phyloP scores from a whole-genome alignment of 2,888 invertebrate species.

The Eristalis tenax region DNA sequence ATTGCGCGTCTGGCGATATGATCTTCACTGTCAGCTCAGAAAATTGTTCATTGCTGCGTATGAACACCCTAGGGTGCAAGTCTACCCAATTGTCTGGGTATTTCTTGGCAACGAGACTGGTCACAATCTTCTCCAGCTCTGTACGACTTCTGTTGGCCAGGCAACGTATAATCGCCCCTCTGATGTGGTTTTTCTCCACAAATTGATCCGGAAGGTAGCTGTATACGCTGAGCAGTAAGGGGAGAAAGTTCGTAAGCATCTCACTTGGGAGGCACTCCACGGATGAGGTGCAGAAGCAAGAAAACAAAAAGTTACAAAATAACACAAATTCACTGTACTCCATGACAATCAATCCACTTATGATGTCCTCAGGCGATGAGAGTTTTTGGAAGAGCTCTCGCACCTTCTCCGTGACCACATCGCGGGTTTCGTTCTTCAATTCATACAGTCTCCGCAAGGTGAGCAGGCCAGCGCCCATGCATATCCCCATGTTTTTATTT shows the following conservation, averaged over 20 bases:
- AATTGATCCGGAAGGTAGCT: conserved; percentile 73
- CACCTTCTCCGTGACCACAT: conserved; percentile 70
- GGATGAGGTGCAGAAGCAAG: conserved; percentile 78
- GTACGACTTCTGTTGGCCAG: conserved; percentile 76
- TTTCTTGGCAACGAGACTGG: conserved; percentile 67
- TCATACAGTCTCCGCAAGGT: conserved; percentile 76
- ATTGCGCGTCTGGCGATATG: conserved; percentile 56
- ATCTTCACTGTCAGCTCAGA: conserved; percentile 73
- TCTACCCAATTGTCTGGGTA: conserved; percentile 73
- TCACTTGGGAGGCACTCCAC: conserved; percentile 78
- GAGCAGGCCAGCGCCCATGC: conserved; percentile 75
- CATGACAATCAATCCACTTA: conserved; percentile 77
- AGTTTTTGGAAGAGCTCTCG: conserved; percentile 73
- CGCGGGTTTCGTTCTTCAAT: conserved; percentile 73
- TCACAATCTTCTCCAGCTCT: conserved; percentile 76
- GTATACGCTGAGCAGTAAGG: conserved; percentile 76
- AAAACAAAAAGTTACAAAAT: conserved; percentile 75
- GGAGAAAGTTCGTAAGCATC: conserved; percentile 75
- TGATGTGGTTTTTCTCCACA: conserved; percentile 70
- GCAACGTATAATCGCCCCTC: conserved; percentile 75
- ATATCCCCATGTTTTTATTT: conserved; percentile 69
- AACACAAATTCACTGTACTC: conserved; percentile 75
- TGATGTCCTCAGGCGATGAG: conserved; percentile 74
- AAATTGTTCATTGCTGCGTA: conserved; percentile 65
- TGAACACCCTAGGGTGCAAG: conserved; percentile 74